Conservation (phyloP, 2,797 vertebrate species). For the Cephalopachus bancanus region DNA sequence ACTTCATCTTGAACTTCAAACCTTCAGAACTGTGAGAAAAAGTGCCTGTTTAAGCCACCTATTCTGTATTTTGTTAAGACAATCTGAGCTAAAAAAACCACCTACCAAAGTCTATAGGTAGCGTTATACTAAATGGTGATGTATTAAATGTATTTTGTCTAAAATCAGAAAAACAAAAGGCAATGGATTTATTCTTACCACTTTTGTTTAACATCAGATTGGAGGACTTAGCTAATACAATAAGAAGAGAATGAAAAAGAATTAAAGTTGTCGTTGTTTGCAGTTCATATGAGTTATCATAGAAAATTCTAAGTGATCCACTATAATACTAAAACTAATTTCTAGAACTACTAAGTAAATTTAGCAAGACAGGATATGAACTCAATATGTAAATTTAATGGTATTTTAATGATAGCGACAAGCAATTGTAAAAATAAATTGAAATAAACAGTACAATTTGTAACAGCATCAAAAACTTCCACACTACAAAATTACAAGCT, state of each 20-base stretch:
- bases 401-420: neutral
- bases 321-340: neutral
- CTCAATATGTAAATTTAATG: slow-evolving; percentile 2
- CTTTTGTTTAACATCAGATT: neutral
- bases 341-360: neutral
- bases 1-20: neutral
- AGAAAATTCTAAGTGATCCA: neutral
- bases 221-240: neutral
- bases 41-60: neutral
- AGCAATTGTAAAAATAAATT: slow-evolving; percentile 1
- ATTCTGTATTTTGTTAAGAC: neutral
- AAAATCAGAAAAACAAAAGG: neutral
- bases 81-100: neutral
- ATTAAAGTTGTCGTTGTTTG: neutral
- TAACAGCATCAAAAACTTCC: neutral
- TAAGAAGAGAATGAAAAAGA: neutral
- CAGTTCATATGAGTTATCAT: neutral
- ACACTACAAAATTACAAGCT: neutral
- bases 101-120: neutral
- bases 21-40: neutral
- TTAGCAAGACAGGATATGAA: neutral
- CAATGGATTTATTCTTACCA: neutral
- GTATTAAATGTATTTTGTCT: neutral
- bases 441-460: neutral
- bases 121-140: neutral